A percentile compares a stretch with the other conserved stretches of the same genome.
phyloP scores from a whole-genome alignment of 2,113 vertebrate genomes.

The Myotis lucifugus region DNA sequence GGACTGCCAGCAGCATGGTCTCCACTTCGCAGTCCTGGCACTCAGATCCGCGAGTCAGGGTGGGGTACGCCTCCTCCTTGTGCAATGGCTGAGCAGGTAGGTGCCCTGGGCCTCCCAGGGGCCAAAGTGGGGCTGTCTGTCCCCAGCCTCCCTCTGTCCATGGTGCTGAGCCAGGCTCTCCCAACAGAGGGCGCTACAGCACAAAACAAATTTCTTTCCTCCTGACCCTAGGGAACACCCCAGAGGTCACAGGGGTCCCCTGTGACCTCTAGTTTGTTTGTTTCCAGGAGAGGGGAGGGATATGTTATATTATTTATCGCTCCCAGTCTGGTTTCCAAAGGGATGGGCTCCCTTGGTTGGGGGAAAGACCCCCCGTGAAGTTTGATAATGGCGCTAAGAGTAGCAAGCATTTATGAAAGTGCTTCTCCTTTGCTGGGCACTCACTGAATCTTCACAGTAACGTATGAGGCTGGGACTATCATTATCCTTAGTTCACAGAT shows the following conservation, averaged over 20 bases:
- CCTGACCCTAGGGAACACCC: background rate
- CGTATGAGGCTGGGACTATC: background rate
- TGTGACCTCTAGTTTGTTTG: background rate
- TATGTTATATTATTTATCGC: rapidly evolving
- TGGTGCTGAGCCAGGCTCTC: background rate
- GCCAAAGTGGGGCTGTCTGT: background rate
- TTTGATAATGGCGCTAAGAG: background rate
- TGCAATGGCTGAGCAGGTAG: background rate
- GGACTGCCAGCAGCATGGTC: background rate
- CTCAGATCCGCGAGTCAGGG: background rate
- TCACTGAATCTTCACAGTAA: background rate
- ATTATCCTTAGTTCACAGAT: background rate
- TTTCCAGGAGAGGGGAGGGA: background rate
- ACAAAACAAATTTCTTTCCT: conserved; percentile 52
- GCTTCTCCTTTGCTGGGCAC: background rate
- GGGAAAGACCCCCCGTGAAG: background rate
- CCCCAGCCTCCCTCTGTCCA: background rate
- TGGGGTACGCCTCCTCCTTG: background rate
- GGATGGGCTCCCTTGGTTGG: background rate
- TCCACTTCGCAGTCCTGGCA: background rate
- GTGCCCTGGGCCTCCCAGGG: background rate
- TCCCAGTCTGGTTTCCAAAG: background rate
- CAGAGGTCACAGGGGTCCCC: conserved; percentile 35
- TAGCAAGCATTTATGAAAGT: background rate
- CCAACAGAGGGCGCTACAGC: conserved; percentile 72